These are phyloP conservation scores for Hassar affinis DNA, from an alignment of 2,113 vertebrate species.

Conservation along the genomic window DNA sequence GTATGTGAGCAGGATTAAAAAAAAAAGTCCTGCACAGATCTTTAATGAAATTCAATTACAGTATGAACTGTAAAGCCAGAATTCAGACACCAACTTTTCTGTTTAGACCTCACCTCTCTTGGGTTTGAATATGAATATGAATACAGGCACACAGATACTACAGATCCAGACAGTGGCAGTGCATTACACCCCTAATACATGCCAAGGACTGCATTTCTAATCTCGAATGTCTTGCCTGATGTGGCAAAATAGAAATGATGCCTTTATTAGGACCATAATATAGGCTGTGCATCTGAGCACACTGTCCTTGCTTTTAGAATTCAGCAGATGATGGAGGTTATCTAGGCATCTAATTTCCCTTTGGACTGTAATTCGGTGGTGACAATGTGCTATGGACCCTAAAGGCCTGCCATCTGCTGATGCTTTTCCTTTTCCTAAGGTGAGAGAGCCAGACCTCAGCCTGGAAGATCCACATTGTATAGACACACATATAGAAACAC, in stretches of 20 bases:
- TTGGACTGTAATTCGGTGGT: constrained; percentile 74
- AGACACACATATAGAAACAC: constrained; percentile 1
- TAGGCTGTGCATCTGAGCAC: constrained; percentile 58
- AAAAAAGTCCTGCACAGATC: neutral
- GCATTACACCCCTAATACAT: neutral
- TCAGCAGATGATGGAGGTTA: constrained; percentile 79
- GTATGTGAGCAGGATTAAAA: neutral
- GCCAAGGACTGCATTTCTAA: neutral
- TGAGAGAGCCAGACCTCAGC: constrained; percentile 70
- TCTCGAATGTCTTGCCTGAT: constrained; percentile 14
- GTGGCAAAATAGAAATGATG: constrained; percentile 21
- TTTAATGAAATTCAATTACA: neutral
- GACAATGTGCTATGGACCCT: constrained; percentile 75
- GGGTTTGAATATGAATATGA: neutral
- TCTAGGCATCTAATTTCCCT: constrained; percentile 72
- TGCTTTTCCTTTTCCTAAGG: constrained; percentile 71
- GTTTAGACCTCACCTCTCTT: neutral
- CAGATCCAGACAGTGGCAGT: neutral
- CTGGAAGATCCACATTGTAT: constrained; percentile 62
- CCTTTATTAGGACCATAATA: constrained; percentile 30
- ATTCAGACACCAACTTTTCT: neutral
- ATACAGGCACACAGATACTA: neutral
- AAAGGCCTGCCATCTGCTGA: constrained; percentile 77
- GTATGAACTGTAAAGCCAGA: neutral
- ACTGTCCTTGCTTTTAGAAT: constrained; percentile 71